These are phyloP conservation scores for Lytechinus variegatus DNA, from an alignment of 35 echinoderm and acorn worm species.

Conservation along the genomic window DNA sequence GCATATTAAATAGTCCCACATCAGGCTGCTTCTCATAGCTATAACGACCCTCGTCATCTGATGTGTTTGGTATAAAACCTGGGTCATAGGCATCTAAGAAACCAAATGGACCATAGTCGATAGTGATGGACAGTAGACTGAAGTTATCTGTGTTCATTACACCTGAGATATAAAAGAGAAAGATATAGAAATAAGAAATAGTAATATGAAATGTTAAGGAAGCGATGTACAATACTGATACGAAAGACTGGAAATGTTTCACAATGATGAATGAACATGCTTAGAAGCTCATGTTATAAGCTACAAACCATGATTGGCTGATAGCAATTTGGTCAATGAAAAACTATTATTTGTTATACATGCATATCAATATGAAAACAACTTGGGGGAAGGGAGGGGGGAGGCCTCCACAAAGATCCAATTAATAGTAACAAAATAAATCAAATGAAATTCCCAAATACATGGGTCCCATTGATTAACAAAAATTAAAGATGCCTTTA, in stretches of 20 bases:
- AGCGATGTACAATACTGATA: not conserved
- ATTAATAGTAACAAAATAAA: too few species aligned
- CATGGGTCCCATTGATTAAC: too few species aligned
- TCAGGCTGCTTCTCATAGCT: conserved; percentile 89
- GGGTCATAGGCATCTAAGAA: conserved; percentile 86
- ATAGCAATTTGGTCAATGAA: too few species aligned
- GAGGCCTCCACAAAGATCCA: too few species aligned
- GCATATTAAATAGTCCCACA: conserved; percentile 77
- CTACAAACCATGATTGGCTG: too few species aligned
- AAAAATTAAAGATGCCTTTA: too few species aligned
- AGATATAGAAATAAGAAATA: not conserved
- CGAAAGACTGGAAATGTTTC: not conserved
- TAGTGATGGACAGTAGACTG: conserved; percentile 91
- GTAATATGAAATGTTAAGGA: not conserved
- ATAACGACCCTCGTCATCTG: conserved; percentile 92
- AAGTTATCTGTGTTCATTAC: conserved; percentile 99
- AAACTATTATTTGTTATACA: too few species aligned
- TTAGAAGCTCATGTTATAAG: too few species aligned
- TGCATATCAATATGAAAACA: too few species aligned
- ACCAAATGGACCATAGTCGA: conserved; percentile 98
- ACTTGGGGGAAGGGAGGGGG: too few species aligned
- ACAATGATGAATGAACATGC: too few species aligned
- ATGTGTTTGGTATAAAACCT: conserved; percentile 87
- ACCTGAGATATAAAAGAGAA: conserved; percentile 55
- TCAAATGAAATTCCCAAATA: too few species aligned